phyloP scores from a whole-genome alignment of 2,113 vertebrate species.

The Eubucco bourcierii region DNA sequence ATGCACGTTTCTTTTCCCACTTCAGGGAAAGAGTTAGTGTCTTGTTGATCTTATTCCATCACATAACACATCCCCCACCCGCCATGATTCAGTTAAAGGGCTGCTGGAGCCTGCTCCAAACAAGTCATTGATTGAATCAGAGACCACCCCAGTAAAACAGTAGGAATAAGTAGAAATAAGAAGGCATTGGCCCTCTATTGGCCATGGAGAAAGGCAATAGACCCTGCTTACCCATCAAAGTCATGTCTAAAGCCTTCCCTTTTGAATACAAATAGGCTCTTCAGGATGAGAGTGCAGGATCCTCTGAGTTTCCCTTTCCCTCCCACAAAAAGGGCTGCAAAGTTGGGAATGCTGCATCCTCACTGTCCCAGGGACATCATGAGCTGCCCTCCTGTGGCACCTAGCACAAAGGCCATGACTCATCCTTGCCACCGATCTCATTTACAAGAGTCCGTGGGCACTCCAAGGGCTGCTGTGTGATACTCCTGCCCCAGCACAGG shows the following conservation, averaged over 20 bases:
- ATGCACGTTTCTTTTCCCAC: not conserved
- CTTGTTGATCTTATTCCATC: not conserved
- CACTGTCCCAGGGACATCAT: accelerated
- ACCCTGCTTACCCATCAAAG: not conserved
- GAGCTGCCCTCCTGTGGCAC: not conserved
- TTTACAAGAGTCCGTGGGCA: not conserved
- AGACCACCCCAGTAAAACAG: not conserved
- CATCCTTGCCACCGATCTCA: not conserved
- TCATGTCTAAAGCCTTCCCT: not conserved
- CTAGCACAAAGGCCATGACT: not conserved
- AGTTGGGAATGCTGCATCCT: not conserved
- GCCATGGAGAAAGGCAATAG: not conserved
- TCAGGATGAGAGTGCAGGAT: not conserved
- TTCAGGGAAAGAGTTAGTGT: not conserved
- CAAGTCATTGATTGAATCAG: not conserved
- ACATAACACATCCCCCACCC: not conserved
- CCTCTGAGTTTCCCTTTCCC: not conserved
- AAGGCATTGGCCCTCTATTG: not conserved
- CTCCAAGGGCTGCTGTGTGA: not conserved
- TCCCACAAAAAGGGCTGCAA: not conserved
- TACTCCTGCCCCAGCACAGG: not conserved
- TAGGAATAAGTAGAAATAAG: not conserved
- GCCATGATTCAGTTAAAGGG: not conserved
- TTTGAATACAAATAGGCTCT: not conserved
- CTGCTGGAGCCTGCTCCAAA: not conserved